Percentiles rank a stretch among this genome's conserved stretches.
Conservation (phyloP, 2,797 vertebrate genomes). For the Masticophis lateralis region DNA sequence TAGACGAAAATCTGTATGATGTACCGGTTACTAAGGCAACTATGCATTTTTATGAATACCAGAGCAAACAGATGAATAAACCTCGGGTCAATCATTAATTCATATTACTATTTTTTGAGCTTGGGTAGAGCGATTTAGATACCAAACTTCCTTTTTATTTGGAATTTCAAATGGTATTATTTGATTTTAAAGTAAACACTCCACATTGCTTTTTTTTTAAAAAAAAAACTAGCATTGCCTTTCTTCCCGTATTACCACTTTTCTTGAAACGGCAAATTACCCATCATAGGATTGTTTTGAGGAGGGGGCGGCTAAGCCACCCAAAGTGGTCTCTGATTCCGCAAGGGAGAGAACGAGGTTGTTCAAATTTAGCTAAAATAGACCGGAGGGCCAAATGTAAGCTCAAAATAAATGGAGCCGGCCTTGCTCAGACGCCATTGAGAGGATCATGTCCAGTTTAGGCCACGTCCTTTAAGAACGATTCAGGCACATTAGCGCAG, state of each 20-base stretch:
- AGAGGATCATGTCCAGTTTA: not conserved
- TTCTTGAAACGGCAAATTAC: slow-evolving; percentile 41
- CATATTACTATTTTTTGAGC: slow-evolving; percentile 62
- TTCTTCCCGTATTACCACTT: slow-evolving; percentile 39
- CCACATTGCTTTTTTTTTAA: slow-evolving; percentile 32
- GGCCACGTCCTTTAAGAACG: not conserved
- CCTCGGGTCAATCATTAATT: slow-evolving; percentile 75
- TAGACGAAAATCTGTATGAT: slow-evolving; percentile 52
- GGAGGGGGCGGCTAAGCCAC: not conserved
- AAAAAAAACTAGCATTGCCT: slow-evolving; percentile 37
- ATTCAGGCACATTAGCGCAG: not conserved
- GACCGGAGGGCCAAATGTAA: not conserved
- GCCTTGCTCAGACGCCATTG: not conserved
- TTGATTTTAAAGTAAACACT: slow-evolving; percentile 75
- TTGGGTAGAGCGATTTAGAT: slow-evolving; percentile 51
- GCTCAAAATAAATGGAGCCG: not conserved
- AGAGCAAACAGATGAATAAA: slow-evolving; percentile 68
- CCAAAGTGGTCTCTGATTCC: slow-evolving; percentile 13
- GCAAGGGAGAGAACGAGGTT: not conserved
- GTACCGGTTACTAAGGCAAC: slow-evolving; percentile 66
- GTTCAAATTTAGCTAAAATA: not conserved
- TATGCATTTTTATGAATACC: slow-evolving; percentile 37
- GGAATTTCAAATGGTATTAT: slow-evolving; percentile 64
- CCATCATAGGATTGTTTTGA: slow-evolving; percentile 13
- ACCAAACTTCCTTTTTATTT: slow-evolving; percentile 61